Evolutionary conservation across 2,113 vertebrate genomes (phyloP).

Genomic region (Chascanopsetta lugubris): DNA sequence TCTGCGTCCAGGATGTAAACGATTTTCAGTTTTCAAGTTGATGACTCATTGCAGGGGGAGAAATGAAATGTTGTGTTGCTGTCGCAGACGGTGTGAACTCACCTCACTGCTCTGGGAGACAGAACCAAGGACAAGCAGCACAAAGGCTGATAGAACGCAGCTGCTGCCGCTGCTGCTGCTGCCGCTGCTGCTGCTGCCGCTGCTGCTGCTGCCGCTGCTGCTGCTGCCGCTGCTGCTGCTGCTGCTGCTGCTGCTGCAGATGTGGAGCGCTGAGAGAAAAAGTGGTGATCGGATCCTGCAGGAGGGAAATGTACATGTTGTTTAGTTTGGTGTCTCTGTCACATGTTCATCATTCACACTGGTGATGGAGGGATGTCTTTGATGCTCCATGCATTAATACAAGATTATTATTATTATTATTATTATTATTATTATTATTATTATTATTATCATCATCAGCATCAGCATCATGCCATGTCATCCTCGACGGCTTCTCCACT

Average conservation of each 20-base stretch:
- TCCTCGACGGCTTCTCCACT: too few species aligned
- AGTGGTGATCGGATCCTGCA: conserved; percentile 26
- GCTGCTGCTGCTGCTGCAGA: conserved; percentile 47
- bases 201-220: conserved; percentile 41
- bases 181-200: conserved; percentile 42
- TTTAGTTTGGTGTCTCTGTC: too few species aligned
- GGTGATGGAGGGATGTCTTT: too few species aligned
- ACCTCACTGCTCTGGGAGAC: conserved; percentile 33
- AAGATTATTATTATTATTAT: too few species aligned
- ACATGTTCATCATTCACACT: neutral
- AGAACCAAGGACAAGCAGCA: conserved; percentile 63
- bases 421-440: too few species aligned
- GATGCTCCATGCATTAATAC: too few species aligned
- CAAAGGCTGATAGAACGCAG: conserved; percentile 65
- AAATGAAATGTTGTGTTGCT: conserved; percentile 24
- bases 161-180: conserved; percentile 39
- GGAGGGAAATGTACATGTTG: conserved; percentile 20
- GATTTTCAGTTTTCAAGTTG: neutral
- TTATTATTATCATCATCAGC: too few species aligned
- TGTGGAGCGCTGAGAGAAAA: conserved; percentile 28
- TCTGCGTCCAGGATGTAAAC: neutral
- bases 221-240: conserved; percentile 47
- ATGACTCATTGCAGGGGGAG: conserved; percentile 47
- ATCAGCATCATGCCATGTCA: too few species aligned
- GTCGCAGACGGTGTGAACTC: conserved; percentile 47